Evolutionary conservation across 2,797 vertebrate genomes (phyloP).

Genomic region (Remorina albescens): DNA sequence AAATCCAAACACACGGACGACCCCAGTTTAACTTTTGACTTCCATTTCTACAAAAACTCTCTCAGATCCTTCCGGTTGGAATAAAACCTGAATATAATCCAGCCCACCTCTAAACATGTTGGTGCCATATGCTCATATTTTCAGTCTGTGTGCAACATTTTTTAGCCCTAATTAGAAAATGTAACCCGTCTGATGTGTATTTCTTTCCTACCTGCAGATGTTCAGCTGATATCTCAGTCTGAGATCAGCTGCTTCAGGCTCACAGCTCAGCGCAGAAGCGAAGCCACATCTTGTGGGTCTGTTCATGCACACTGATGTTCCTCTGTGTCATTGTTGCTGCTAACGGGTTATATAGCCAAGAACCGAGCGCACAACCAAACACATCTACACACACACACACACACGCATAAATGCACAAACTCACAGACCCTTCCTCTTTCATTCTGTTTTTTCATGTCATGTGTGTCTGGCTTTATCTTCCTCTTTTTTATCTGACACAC

Average conservation of each 20-base stretch:
- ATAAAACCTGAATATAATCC: no score
- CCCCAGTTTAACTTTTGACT: no score
- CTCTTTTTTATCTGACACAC: slow-evolving; percentile 21
- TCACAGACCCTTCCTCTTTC: slow-evolving; percentile 37
- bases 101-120: no score
- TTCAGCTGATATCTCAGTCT: not conserved
- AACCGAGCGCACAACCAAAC: not conserved
- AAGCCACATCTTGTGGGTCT: slow-evolving; percentile 6
- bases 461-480: slow-evolving; percentile 28
- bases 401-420: not conserved
- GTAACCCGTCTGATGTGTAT: no score
- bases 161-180: no score
- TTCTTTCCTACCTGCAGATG: slow-evolving; percentile 43
- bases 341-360: slow-evolving; percentile 28
- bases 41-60: no score
- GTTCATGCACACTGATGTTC: not conserved
- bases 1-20: no score
- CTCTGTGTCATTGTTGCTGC: not conserved
- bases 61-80: no score
- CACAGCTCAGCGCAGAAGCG: slow-evolving; percentile 29
- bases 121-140: no score
- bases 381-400: slow-evolving; percentile 15
- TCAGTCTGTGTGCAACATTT: no score
- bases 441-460: not conserved
- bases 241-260: slow-evolving; percentile 28